Conservation (phyloP, 2,113 vertebrate genomes). For the Ciconia stormi region DNA sequence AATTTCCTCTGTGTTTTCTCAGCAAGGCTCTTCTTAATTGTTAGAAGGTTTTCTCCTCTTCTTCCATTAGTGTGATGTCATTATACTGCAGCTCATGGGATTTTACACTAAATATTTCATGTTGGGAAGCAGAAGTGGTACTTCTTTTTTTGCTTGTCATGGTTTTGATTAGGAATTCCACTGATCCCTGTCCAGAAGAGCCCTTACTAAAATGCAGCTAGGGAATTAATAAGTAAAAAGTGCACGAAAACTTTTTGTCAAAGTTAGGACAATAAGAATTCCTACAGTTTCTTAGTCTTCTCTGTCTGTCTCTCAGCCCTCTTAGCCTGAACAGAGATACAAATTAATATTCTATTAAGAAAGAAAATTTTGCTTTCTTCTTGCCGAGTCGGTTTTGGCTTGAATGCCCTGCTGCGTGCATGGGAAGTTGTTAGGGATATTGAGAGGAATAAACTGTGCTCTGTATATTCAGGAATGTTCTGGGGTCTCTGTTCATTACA, state of each 20-base stretch:
- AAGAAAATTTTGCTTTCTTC: neutral
- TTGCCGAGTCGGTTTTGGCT: neutral
- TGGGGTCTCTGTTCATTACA: neutral
- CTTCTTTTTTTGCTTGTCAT: neutral
- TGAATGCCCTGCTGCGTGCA: neutral
- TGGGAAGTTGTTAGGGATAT: neutral
- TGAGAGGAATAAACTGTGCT: neutral
- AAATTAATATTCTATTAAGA: slow-evolving; percentile 18
- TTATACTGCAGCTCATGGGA: slow-evolving; percentile 8
- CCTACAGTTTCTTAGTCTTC: neutral
- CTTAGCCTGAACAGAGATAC: neutral
- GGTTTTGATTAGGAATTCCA: slow-evolving; percentile 60
- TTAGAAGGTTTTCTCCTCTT: slow-evolving; percentile 21
- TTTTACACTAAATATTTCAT: slow-evolving; percentile 54
- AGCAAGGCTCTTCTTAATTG: slow-evolving; percentile 51
- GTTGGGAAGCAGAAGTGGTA: neutral
- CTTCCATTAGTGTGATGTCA: slow-evolving; percentile 42
- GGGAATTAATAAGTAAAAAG: slow-evolving; percentile 48
- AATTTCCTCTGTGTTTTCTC: slow-evolving; percentile 1
- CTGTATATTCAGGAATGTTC: neutral
- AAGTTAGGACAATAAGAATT: slow-evolving; percentile 5
- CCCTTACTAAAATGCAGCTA: neutral
- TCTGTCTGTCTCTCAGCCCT: neutral
- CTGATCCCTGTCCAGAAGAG: slow-evolving; percentile 43
- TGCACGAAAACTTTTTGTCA: neutral